Base-by-base conservation (phyloP, 1,140 invertebrate genomes). In the Probaryconus sp. region DNA sequence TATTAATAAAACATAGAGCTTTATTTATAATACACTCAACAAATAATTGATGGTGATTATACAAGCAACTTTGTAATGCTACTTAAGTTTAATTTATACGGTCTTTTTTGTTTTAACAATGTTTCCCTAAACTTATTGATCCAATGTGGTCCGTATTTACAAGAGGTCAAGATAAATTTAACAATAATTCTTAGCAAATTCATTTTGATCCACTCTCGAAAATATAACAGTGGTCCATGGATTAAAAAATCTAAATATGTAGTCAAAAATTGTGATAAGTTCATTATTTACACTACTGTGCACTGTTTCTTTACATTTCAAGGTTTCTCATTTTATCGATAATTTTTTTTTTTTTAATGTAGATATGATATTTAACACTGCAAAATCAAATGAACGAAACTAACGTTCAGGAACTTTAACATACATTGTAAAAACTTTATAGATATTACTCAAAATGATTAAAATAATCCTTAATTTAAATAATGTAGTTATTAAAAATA, bases 11-110 rank as follows among this genome's bases (percentile, higher is more conserved):
- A 85, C 84, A 84, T 85, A 84, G 81, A 84, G 53, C 74, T 86
- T 86, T 85, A 83, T 85, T 84, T 79, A 77, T 79, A 65, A 79
- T 83, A 83, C 78, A 85, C 76, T 85, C 77, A 86, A 86, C 82
- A 84, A 83, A 84, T 83, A 79, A 78, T 81, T 72, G 70, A 55
- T 82, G 56, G 65, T 73, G 74, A 77, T 74, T 80, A 83, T 83
- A 80, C 60, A 78, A 78, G 79, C 83, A 81, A 77, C 76, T 81
- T 77, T 42, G 16, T 69, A 78, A 80, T 79, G 61, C 76, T 82
- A 78, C 42, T 43, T 72, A 68, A 60, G 38, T 72, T 76, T 69
- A 69, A 37, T 76, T 53, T 10, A 50, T 80, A 77, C 55, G 43
- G 53, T 78, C 67, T 13, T 40, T 56, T 71, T 68, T 61, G 17